Evolutionary conservation across 1,140 invertebrate genomes (phyloP), one percentile per base, ranked within the genome.

Genomic region (Pomacea maculata): DNA sequence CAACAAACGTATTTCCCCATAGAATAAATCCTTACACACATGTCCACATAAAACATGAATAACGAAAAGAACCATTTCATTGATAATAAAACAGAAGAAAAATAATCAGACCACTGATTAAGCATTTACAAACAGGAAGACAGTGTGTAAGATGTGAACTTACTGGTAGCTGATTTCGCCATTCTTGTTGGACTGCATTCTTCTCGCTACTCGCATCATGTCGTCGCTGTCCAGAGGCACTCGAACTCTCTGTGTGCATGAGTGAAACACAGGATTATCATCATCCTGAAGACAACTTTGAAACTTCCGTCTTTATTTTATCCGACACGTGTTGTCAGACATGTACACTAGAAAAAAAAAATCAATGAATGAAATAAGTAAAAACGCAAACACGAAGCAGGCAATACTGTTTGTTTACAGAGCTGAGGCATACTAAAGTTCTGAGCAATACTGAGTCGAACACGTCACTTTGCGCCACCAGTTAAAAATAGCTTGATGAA

Each of bases 111-210:
- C 52, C n/a, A 21, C 12, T 19, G 11, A 25, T 15, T 6, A 63
- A 57, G 7, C 63, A 52, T 17, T 4, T 8, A 65, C 11, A 11
- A 63, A 15, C n/a, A 29, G n/a, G 14, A 29, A 19, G 19, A 77
- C n/a, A 77, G 7, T 78, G 17, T 11, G 9, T 34, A 70, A 52
- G 57, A 79, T 17, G 55, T 67, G 54, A 17, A 81, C 77, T 80
- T 81, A 88, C 88, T 87, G 85, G 82, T 88, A 89, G 72, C 86
- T 88, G 65, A 89, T 89, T 34, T 78, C 64, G 52, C 87, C 85
- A 78, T 81, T 79, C 75, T 85, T 87, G 85, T 85, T 79, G 64
- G 79, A 81, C 45, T 86, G 85, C 29, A 89, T 80, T 34, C 85
- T 71, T 71, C 80, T 83, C n/a, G 86, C 87, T 34, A 89, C 86